Evolutionary conservation across 1,140 invertebrate species (phyloP).

Genomic region (Micrasema longulum): DNA sequence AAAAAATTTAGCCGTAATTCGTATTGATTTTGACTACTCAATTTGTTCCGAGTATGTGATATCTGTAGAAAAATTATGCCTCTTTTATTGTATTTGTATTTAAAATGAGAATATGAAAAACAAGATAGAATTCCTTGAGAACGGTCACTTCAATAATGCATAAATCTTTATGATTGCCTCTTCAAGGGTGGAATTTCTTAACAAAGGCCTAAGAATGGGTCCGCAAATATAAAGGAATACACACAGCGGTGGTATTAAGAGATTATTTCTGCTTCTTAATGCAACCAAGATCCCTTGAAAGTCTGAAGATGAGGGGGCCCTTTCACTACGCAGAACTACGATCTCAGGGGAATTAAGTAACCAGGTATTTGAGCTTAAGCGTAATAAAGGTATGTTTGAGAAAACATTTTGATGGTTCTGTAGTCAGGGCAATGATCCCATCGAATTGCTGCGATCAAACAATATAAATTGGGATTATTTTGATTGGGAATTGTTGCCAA

Average conservation of each 20-base stretch:
- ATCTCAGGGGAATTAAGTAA: background rate
- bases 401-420: background rate
- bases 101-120: background rate
- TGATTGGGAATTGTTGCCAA: background rate
- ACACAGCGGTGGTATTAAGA: constrained; percentile 45
- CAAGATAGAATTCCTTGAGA: too few relatives aligned
- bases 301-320: constrained; percentile 9
- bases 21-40: background rate
- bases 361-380: background rate
- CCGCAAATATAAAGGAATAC: constrained; percentile 35
- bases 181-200: constrained; percentile 19
- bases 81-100: too few relatives aligned
- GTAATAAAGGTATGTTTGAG: background rate
- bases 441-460: background rate
- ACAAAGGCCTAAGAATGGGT: constrained; percentile 12
- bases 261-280: constrained; percentile 50
- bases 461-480: background rate
- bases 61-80: too few relatives aligned
- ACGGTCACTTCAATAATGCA: constrained; percentile 31
- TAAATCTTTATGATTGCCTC: constrained; percentile 10
- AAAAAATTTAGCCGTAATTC: background rate
- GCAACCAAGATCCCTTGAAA: constrained; percentile 19
- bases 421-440: background rate
- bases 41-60: too few relatives aligned
- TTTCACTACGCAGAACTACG: background rate